Conservation (phyloP, 1,140 invertebrate species). For the Philotrypesis tridentata region DNA sequence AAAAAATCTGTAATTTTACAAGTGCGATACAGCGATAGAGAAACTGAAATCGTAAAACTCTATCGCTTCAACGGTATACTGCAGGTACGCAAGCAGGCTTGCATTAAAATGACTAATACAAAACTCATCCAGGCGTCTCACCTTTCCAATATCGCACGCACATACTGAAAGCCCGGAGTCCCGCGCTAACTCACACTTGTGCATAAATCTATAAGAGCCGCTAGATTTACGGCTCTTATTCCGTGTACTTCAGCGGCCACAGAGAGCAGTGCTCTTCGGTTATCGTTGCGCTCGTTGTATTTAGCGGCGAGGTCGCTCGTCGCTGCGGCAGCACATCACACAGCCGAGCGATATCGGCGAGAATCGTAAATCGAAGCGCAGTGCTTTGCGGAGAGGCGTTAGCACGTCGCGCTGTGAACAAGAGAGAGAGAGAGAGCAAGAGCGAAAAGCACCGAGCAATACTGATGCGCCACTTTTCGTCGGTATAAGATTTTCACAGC, state of each 20-base stretch:
- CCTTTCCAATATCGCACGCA: no score
- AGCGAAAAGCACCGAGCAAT: background rate
- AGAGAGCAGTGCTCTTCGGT: slow-evolving; percentile 42
- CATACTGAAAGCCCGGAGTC: no score
- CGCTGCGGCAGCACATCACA: slow-evolving; percentile 22
- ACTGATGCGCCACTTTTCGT: background rate
- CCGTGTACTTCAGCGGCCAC: no score
- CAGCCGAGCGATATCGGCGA: background rate
- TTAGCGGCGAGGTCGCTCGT: slow-evolving; percentile 52
- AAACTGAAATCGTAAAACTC: no score
- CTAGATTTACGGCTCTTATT: slow-evolving; percentile 58
- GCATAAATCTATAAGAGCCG: background rate
- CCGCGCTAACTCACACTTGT: background rate
- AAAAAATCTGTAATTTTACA: no score
- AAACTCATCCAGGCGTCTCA: no score
- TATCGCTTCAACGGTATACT: no score
- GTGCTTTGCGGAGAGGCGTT: background rate
- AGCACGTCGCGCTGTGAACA: no score
- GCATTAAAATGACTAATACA: no score
- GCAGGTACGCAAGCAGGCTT: no score
- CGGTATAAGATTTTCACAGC: background rate
- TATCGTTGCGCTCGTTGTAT: slow-evolving; percentile 48
- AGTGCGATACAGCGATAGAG: no score
- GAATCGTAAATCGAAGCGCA: slow-evolving; percentile 2
- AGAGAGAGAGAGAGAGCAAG: no score